These are phyloP conservation scores for Tachycineta bicolor DNA, from an alignment of 2,113 vertebrate species.

Conservation along the genomic window DNA sequence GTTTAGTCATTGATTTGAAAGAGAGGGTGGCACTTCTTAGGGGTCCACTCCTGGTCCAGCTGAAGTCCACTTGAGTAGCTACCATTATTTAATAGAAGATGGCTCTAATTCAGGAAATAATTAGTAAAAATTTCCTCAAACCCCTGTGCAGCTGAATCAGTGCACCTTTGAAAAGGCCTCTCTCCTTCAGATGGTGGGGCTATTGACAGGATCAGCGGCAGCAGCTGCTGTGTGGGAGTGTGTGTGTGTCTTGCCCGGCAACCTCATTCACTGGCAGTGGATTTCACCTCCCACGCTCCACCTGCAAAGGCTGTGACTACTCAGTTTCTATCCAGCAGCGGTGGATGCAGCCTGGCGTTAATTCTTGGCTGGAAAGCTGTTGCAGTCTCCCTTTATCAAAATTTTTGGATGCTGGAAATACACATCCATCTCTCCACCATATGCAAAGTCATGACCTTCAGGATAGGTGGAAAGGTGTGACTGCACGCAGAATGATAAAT, in stretches of 20 bases:
- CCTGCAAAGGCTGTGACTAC: not conserved
- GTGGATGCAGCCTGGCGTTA: not conserved
- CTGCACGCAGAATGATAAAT: not conserved
- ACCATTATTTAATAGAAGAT: not conserved
- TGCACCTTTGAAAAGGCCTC: not conserved
- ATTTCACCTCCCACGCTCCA: not conserved
- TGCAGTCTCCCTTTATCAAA: not conserved
- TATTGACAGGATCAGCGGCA: not conserved
- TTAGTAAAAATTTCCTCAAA: not conserved
- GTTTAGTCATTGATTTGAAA: not conserved
- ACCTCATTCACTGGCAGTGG: not conserved
- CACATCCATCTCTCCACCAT: not conserved
- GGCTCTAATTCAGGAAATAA: not conserved
- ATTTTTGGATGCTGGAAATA: not conserved
- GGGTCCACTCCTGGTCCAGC: not conserved
- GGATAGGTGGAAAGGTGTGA: not conserved
- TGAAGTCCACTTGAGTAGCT: not conserved
- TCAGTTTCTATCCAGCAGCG: not conserved
- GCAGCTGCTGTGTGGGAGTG: conserved; percentile 13
- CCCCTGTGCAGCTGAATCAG: not conserved
- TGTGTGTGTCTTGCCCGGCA: not conserved
- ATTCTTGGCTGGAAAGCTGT: not conserved
- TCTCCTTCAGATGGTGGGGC: not conserved
- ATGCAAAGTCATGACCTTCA: not conserved
- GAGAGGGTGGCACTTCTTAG: not conserved